Percentiles rank a stretch among this genome's conserved stretches.
phyloP scores from a whole-genome alignment of 2,113 vertebrate genomes.

The Scytalopus superciliaris region DNA sequence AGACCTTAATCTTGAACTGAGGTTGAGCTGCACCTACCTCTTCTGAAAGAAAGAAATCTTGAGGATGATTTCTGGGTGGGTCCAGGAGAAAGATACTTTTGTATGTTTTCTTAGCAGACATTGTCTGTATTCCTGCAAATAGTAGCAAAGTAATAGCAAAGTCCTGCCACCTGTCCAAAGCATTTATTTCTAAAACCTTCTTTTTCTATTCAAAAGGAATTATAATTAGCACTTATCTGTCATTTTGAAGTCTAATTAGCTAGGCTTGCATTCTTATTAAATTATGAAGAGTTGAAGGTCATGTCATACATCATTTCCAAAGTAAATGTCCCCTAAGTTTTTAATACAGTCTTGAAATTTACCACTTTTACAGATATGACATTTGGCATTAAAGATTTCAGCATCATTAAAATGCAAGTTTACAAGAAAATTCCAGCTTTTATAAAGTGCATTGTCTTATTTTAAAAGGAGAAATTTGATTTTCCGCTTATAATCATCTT shows the following conservation, averaged over 20 bases:
- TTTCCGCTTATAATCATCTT: neutral
- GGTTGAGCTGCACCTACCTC: neutral
- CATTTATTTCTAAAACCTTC: neutral
- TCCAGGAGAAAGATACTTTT: neutral
- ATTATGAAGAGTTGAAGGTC: conserved; percentile 29
- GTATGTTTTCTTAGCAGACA: neutral
- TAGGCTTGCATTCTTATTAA: neutral
- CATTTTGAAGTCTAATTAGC: conserved; percentile 32
- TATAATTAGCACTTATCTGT: conserved; percentile 32
- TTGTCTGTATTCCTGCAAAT: neutral
- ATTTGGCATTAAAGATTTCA: conserved; percentile 8
- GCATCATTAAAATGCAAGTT: neutral
- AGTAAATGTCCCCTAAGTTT: neutral
- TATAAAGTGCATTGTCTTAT: neutral
- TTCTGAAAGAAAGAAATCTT: neutral
- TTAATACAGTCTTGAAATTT: conserved; percentile 15
- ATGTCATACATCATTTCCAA: conserved; percentile 11
- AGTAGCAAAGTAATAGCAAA: neutral
- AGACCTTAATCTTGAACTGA: neutral
- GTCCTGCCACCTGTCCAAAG: neutral
- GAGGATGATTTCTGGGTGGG: neutral
- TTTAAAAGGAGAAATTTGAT: neutral
- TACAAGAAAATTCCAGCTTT: neutral
- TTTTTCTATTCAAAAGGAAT: neutral
- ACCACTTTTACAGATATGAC: neutral